Conservation (phyloP, 2,888 invertebrate genomes). For the Laothoe populi region DNA sequence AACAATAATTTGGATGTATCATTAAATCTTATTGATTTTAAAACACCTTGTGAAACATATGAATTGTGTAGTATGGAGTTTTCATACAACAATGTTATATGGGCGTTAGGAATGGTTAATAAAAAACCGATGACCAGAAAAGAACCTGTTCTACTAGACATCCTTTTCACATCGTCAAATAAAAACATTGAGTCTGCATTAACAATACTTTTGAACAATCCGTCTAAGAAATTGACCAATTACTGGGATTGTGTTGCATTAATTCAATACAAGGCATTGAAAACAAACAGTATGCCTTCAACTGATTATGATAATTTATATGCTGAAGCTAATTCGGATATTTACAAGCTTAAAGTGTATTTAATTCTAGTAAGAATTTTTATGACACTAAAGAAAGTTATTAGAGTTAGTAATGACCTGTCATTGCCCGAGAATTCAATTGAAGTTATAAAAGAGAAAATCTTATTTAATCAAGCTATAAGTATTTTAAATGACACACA, state of each 20-base stretch:
- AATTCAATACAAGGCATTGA: slow-evolving; percentile 60
- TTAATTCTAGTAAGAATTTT: slow-evolving; percentile 54
- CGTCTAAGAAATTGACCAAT: slow-evolving; percentile 54
- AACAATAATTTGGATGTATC: slow-evolving; percentile 43
- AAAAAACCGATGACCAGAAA: slow-evolving; percentile 60
- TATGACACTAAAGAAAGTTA: slow-evolving; percentile 47
- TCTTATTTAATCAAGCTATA: slow-evolving; percentile 57
- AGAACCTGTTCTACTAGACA: slow-evolving; percentile 51
- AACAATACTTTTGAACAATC: slow-evolving; percentile 55
- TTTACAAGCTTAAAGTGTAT: slow-evolving; percentile 68
- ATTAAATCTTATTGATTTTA: slow-evolving; percentile 46
- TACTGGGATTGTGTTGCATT: slow-evolving; percentile 69
- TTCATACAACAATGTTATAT: slow-evolving; percentile 57
- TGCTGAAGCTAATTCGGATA: slow-evolving; percentile 47
- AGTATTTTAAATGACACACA: slow-evolving; percentile 46
- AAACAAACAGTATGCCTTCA: slow-evolving; percentile 56
- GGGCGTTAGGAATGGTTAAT: slow-evolving; percentile 53
- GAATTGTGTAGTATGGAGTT: slow-evolving; percentile 57
- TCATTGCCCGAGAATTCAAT: slow-evolving; percentile 57
- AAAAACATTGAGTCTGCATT: slow-evolving; percentile 45
- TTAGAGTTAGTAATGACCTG: slow-evolving; percentile 41
- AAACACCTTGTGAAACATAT: slow-evolving; percentile 52
- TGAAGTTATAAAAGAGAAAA: slow-evolving; percentile 60
- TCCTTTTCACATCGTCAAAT: slow-evolving; percentile 53
- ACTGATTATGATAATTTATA: slow-evolving; percentile 54